Base-by-base conservation (phyloP, 2,113 vertebrate species). In the Leucoraja erinaceus region DNA sequence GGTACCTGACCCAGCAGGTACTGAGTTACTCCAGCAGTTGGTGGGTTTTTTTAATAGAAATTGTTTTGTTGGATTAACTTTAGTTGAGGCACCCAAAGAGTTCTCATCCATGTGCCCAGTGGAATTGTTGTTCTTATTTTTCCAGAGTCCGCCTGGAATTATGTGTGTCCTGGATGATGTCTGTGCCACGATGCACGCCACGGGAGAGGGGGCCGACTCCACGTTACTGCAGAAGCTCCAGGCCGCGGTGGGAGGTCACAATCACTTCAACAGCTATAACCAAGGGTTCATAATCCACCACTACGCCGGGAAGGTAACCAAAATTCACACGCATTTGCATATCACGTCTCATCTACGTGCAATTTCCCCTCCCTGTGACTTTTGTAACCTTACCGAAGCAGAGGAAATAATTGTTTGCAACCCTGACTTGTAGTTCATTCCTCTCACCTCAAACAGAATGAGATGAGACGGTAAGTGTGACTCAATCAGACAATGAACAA, bases 111-210 rank as follows among this genome's bases (percentile, higher is more conserved):
- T 38, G 61, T 66, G 31, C 61, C 33, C 63, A 72, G 38, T 72
- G 38, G 4, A 91, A 91, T 11, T 54, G 93, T 0, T 9, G 5
- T 78, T 93, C 72, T 18, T 74, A 47, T 84, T 28, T 84, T 28
- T 18, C 70, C 93, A 99, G 98, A 99, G 95, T 94, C 99, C 99
- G 0, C 98, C 98, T 0, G 99, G 98, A 16, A 97, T 99, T 95
- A 99, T 99, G 99, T 98, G 98, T 0, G 97, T 99, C 70, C 96
- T 99, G 95, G 98, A 99, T 0, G 99, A 99, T 0, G 98, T 99
- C 33, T 99, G 99, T 0, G 98, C 99, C 94, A 99, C 99, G 75
- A 98, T 99, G 98, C 97, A 99, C 0, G 98, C 98, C 94, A 99
- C 97, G 0, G 97, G 98, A 0, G 99, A 98, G 1, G 98, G 99